phyloP scores from a whole-genome alignment of 2,797 vertebrate species.

The Sebastes hubbsi region DNA sequence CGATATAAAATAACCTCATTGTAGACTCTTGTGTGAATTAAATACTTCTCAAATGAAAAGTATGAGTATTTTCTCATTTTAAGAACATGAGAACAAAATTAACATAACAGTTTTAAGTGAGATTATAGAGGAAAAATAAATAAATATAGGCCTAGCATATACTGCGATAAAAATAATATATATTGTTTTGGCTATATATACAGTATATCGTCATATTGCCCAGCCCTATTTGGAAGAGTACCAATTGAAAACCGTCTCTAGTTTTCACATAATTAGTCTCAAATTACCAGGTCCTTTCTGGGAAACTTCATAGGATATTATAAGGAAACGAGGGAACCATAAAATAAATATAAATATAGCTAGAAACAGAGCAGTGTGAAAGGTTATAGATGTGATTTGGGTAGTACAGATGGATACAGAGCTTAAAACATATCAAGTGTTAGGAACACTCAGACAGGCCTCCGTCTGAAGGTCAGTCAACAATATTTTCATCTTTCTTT shows the following conservation, averaged over 20 bases:
- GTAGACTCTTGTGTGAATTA: too few relatives aligned
- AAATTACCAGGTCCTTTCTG: neutral
- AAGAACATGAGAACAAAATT: too few relatives aligned
- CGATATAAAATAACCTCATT: too few relatives aligned
- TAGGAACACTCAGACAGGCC: neutral
- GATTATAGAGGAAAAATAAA: too few relatives aligned
- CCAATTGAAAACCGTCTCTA: neutral
- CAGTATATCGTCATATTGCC: too few relatives aligned
- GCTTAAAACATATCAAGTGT: conserved; percentile 1
- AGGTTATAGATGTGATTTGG: neutral
- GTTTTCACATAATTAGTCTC: neutral
- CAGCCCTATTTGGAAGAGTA: neutral
- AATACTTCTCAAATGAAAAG: too few relatives aligned
- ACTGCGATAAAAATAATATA: too few relatives aligned
- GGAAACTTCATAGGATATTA: neutral
- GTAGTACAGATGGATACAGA: neutral
- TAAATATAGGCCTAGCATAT: accelerated
- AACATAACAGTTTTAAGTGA: neutral
- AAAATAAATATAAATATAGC: neutral
- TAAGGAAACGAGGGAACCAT: neutral
- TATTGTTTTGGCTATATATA: too few relatives aligned
- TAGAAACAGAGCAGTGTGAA: neutral
- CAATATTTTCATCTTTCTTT: neutral
- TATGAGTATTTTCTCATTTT: too few relatives aligned
- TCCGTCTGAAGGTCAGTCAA: neutral